Evolutionary conservation across 2,113 vertebrate species (phyloP), one percentile per base, ranked within the genome.

Genomic region (Melozone crissalis): DNA sequence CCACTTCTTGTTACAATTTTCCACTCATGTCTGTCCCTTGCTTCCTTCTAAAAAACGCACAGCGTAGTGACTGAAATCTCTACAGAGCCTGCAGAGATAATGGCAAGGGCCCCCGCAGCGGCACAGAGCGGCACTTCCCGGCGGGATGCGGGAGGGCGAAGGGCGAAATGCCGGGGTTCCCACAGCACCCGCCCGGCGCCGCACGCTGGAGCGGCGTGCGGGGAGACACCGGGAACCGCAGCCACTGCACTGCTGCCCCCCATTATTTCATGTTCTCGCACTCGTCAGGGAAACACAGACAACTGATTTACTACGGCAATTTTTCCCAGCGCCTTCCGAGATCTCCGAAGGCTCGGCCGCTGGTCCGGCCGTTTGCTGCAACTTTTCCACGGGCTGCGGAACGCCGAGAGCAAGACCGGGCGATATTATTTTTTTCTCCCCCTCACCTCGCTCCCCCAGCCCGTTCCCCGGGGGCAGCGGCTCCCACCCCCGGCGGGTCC

Each of bases 381-480:
- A 95, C 94, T 96, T 97, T 91, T 95, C 72, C 78, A 30, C 11
- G 5, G 35, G 51, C 44, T 63, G 66, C n/a, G 31, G 68, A 58
- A 31, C 10, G 35, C 39, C 75, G 49, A 84, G 46, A 66, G 35
- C 69, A 27, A 62, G 44, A 72, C 35, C 31, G 9, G 39, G 21
- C 15, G 5, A 21, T 15, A 41, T 44, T 21, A 31, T 49, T 33
- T 33, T 33, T 15, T 27, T 37, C 15, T 28, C 30, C 15, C 13
- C 5, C 8, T n/a, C 16, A 30, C 28, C 31, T 22, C 31, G 13
- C 30, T 81, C 11, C 33, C 28, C 44, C 9, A 47, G 7, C 22
- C 11, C 35, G 13, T 20, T 30, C 22, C 9, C 10, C 24, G 33
- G 11, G 23, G 9, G 41, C 41, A 10, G 41, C 27, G 9, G 17